Conservation (phyloP, 2,797 vertebrate genomes). For the Dendrocincla tyrannina region DNA sequence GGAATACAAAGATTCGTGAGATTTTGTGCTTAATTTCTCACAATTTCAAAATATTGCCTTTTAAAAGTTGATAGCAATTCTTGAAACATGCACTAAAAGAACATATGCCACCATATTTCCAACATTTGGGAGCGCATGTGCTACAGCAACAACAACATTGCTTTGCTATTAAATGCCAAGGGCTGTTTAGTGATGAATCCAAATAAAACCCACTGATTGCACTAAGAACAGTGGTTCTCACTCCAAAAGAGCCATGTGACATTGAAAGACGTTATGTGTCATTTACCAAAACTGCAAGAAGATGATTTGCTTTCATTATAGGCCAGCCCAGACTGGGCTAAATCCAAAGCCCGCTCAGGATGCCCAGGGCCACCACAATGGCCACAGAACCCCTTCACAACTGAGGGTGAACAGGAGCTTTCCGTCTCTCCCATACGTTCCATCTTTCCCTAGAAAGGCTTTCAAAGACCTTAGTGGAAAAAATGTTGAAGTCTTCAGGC, state of each 20-base stretch:
- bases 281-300: background rate
- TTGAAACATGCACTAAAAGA: background rate
- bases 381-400: background rate
- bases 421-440: background rate
- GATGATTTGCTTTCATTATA: background rate
- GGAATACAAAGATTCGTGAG: background rate
- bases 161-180: slow-evolving; percentile 4
- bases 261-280: background rate
- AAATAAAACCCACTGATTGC: background rate
- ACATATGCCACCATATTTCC: background rate
- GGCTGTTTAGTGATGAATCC: slow-evolving; percentile 3
- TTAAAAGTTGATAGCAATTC: background rate
- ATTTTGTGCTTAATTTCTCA: background rate
- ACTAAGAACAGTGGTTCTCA: background rate
- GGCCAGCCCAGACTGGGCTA: background rate
- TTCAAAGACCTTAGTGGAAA: rapidly evolving
- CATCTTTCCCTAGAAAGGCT: background rate
- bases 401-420: background rate
- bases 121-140: background rate
- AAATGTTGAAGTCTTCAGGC: background rate
- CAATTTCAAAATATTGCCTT: background rate
- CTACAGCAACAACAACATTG: slow-evolving; percentile 1
- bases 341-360: background rate
- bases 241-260: background rate
- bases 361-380: background rate